A percentile compares a stretch with the other conserved stretches of the same genome.
Conservation (phyloP, 2,888 invertebrate genomes). For the Elysia crispata region DNA sequence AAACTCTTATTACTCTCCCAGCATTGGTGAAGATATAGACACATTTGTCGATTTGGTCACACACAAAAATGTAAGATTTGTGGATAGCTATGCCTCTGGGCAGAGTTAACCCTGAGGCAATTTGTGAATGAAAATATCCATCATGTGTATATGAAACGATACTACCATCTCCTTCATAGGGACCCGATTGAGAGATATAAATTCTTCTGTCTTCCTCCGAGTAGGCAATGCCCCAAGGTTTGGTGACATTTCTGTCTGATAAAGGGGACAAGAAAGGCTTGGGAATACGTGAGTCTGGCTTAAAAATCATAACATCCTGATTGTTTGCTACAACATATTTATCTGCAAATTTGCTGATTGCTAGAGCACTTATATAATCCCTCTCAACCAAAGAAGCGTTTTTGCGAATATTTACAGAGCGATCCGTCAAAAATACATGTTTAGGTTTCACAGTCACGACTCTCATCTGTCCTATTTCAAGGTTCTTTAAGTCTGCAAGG, state of each 20-base stretch:
- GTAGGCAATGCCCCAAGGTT: constrained; percentile 47
- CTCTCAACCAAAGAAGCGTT: constrained; percentile 34
- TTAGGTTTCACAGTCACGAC: neutral
- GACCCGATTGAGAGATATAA: constrained; percentile 39
- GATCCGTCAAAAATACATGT: constrained; percentile 13
- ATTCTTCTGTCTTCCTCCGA: constrained; percentile 36
- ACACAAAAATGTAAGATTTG: constrained; percentile 40
- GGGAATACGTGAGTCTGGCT: constrained; percentile 29
- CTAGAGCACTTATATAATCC: constrained; percentile 44
- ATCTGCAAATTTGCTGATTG: constrained; percentile 48
- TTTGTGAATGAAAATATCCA: constrained; percentile 35
- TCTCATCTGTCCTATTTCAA: constrained; percentile 39
- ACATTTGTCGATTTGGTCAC: constrained; percentile 49
- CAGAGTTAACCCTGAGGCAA: constrained; percentile 46
- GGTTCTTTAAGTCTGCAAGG: constrained; percentile 33
- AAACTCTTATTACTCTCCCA: constrained; percentile 44
- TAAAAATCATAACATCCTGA: constrained; percentile 40
- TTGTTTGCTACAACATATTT: constrained; percentile 46
- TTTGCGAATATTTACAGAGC: constrained; percentile 29
- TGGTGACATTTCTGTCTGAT: constrained; percentile 23
- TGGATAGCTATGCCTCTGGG: constrained; percentile 45
- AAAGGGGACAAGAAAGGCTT: constrained; percentile 35
- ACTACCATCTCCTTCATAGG: constrained; percentile 46
- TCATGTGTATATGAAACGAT: constrained; percentile 34
- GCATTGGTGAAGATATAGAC: constrained; percentile 36